A percentile compares a stretch with the other conserved stretches of the same genome.
phyloP scores from a whole-genome alignment of 2,113 vertebrate genomes.

The Phrynosoma platyrhinos region DNA sequence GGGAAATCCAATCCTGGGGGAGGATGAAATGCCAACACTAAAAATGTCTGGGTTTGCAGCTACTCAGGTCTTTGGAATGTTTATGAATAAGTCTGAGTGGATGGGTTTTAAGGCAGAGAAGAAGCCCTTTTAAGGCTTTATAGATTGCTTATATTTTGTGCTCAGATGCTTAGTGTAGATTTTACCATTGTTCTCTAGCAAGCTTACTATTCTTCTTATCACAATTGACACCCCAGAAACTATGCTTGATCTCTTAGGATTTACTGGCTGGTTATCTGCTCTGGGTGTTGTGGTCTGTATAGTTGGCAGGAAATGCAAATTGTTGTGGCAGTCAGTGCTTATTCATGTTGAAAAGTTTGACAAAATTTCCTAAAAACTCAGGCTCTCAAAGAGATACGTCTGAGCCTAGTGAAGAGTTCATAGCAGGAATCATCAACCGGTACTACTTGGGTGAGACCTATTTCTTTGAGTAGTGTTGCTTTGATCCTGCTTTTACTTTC shows the following conservation, averaged over 20 bases:
- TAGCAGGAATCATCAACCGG: background rate
- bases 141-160: background rate
- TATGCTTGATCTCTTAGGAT: background rate
- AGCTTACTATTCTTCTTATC: background rate
- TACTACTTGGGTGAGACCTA: background rate
- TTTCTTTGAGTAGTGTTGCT: background rate
- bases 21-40: constrained; percentile 4
- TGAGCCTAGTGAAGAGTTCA: background rate
- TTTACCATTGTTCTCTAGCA: background rate
- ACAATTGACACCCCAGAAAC: background rate
- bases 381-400: background rate
- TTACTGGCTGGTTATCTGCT: background rate
- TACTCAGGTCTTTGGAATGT: constrained; percentile 40
- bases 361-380: background rate
- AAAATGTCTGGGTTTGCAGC: constrained; percentile 24
- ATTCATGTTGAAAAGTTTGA: background rate
- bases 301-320: background rate
- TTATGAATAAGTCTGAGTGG: constrained; percentile 27
- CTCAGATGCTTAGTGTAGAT: background rate
- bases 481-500: background rate
- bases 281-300: background rate
- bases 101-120: background rate
- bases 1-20: background rate
- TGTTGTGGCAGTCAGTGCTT: background rate
- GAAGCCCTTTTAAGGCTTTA: constrained; percentile 15